phyloP scores from a whole-genome alignment of 2,797 vertebrate species.

The Premnoplex brunnescens region DNA sequence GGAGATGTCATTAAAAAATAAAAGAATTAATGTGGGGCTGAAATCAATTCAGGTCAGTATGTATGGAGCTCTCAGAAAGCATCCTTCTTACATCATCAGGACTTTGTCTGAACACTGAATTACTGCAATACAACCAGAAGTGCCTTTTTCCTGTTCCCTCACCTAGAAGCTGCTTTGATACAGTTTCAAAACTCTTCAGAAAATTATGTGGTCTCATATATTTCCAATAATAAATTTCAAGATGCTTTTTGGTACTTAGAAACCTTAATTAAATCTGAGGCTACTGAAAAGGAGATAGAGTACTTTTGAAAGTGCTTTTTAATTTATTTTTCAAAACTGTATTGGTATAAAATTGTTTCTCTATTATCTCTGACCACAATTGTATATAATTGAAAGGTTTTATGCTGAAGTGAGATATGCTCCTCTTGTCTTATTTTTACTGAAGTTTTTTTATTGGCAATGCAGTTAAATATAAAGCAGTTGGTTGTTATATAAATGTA shows the following conservation, averaged over 20 bases:
- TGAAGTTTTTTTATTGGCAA: background rate
- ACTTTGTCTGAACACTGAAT: background rate
- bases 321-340: background rate
- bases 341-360: background rate
- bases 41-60: background rate
- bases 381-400: background rate
- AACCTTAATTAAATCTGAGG: background rate
- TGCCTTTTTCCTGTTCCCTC: background rate
- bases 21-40: background rate
- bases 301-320: background rate
- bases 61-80: background rate
- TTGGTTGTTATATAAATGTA: background rate
- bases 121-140: background rate
- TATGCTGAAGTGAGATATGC: background rate
- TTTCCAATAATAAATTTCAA: background rate
- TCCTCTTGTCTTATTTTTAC: background rate
- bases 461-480: background rate
- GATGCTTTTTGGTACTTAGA: fast-evolving
- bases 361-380: background rate
- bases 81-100: background rate
- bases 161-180: background rate
- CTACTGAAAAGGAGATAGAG: background rate
- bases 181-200: background rate
- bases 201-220: background rate
- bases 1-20: background rate